A percentile compares a stretch with the other conserved stretches of the same genome.
phyloP scores from a whole-genome alignment of 2,113 vertebrate genomes.

The Oxyruncus cristatus region DNA sequence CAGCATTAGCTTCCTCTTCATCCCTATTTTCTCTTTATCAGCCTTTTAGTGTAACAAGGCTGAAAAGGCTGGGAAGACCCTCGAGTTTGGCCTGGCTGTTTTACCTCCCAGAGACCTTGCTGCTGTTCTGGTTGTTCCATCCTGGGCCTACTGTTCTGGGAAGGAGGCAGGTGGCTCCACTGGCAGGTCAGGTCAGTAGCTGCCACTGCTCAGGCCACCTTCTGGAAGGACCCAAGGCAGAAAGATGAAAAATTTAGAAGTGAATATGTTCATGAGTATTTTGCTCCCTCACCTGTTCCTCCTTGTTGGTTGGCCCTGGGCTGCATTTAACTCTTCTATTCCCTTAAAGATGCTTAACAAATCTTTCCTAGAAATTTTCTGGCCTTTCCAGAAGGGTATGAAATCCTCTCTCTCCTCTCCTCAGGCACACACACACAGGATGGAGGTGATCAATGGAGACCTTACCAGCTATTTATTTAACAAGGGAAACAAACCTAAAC shows the following conservation, averaged over 20 bases:
- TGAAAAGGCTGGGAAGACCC: background rate
- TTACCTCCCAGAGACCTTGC: background rate
- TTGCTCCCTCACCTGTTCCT: background rate
- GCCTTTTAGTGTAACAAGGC: background rate
- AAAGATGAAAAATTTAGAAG: background rate
- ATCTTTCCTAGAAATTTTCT: background rate
- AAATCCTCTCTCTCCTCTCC: background rate
- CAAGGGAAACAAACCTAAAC: slow-evolving; percentile 73
- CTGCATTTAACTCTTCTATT: background rate
- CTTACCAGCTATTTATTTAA: slow-evolving; percentile 76
- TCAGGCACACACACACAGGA: background rate
- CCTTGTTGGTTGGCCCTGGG: background rate
- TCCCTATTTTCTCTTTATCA: background rate
- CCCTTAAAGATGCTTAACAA: background rate
- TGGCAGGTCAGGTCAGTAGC: background rate
- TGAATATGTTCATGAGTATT: background rate
- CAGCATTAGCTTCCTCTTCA: slow-evolving; percentile 60
- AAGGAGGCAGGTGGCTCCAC: background rate
- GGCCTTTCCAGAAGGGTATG: background rate
- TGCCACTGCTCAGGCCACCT: background rate
- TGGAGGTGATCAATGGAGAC: slow-evolving; percentile 59
- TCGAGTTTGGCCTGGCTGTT: background rate
- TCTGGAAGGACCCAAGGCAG: background rate
- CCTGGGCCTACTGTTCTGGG: background rate
- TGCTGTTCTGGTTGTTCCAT: background rate